Evolutionary conservation across 2,888 invertebrate genomes (phyloP).

Genomic region (Cheilosia grossa): DNA sequence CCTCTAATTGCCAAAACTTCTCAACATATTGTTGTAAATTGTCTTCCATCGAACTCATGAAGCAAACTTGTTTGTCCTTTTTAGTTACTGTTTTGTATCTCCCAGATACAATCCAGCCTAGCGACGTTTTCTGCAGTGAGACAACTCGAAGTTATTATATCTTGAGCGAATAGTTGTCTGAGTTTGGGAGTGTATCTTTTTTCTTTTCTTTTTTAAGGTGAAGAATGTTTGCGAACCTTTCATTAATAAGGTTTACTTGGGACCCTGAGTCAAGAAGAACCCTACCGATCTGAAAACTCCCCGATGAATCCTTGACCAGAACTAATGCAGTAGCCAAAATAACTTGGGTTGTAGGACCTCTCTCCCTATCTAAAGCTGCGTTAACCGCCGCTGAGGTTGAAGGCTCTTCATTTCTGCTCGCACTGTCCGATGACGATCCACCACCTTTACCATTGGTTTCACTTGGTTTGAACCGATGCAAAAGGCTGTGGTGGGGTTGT

Average conservation of each 20-base stretch:
- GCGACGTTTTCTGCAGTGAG: slow-evolving; percentile 63
- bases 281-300: too few relatives aligned
- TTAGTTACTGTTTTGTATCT: slow-evolving; percentile 8
- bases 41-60: too few relatives aligned
- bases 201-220: slow-evolving; percentile 6
- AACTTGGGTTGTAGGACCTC: too few relatives aligned
- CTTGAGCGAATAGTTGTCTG: slow-evolving; percentile 23
- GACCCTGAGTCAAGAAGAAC: too few relatives aligned
- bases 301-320: too few relatives aligned
- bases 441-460: neutral
- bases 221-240: neutral
- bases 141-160: neutral
- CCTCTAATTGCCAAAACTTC: slow-evolving; percentile 17
- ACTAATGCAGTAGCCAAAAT: too few relatives aligned
- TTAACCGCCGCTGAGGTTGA: neutral
- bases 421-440: neutral
- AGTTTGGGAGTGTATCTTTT: neutral
- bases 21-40: slow-evolving; percentile 14
- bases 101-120: slow-evolving; percentile 71
- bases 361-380: too few relatives aligned
- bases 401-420: neutral
- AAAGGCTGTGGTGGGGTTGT: slow-evolving; percentile 16
- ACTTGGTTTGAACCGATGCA: slow-evolving; percentile 7
- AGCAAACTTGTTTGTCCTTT: neutral
- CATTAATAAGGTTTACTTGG: too few relatives aligned